phyloP scores from a whole-genome alignment of 2,113 vertebrate species.

The Prinia subflava region DNA sequence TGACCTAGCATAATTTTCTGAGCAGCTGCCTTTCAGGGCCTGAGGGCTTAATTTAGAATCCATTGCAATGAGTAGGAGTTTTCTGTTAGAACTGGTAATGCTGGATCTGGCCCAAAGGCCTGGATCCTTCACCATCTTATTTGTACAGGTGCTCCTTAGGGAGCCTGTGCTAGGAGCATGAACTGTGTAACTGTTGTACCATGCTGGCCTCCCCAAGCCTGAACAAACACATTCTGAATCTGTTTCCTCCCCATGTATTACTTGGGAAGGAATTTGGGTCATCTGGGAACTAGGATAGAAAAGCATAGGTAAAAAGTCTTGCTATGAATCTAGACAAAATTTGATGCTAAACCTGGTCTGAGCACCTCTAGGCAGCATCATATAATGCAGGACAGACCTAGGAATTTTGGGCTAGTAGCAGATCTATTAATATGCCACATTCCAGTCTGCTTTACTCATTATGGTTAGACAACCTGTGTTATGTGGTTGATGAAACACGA shows the following conservation, averaged over 20 bases:
- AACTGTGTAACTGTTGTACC: background rate
- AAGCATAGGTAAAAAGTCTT: background rate
- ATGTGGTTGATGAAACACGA: background rate
- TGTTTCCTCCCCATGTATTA: background rate
- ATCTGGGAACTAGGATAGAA: background rate
- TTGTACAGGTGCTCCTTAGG: background rate
- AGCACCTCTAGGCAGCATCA: background rate
- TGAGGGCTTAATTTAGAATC: conserved; percentile 28
- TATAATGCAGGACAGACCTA: background rate
- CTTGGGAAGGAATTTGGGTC: background rate
- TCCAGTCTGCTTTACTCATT: background rate
- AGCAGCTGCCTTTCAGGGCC: conserved; percentile 5
- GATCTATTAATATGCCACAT: background rate
- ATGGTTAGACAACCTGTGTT: background rate
- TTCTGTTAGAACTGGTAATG: background rate
- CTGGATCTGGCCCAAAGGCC: background rate
- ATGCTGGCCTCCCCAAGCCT: background rate
- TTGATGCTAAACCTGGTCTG: background rate
- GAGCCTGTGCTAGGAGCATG: background rate
- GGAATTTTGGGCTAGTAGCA: background rate
- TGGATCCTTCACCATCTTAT: background rate
- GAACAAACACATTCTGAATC: background rate
- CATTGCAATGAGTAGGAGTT: background rate
- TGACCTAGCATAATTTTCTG: conserved; percentile 15
- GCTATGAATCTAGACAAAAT: background rate